Evolutionary conservation across 64 coral and sea anemone species (phyloP), one percentile per base, ranked within the genome.

Genomic region (Actinia equina): DNA sequence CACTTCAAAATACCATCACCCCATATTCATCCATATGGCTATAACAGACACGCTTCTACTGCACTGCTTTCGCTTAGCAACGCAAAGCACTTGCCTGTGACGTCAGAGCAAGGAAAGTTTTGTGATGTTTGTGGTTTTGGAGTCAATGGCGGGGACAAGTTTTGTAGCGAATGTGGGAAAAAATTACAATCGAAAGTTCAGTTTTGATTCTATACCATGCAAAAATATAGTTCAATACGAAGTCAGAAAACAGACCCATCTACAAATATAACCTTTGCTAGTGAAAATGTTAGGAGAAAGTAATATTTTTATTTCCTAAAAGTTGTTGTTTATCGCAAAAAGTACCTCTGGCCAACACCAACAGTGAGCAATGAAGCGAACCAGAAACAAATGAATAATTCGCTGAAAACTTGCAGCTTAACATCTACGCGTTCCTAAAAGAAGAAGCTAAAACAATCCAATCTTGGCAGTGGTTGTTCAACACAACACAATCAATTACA

Each of bases 91-190:
- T 41, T 37, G 30, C 42, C 77, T 52, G 84, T 52, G 46, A 2
- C 52, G 26, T 53, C 49, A 9, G 52, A 17, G 2, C 59, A 82
- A 16, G 27, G 69, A 11, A 74, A 17, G 83, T 79, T 91, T 19
- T 91, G 89, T 64, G 27, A 46, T 54, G 37, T 86, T 51, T 91
- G 89, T 86, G 89, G 89, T 16, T 80, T 86, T 44, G 56, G 74
- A n/a, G 51, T 77, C 55, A 91, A 86, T 60, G 25, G 62, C 20
- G 89, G 84, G 63, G 89, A 91, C 59, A 91, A 91, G 56, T 91
- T 91, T 86, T 91, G 89, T 58, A 91, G 89, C 57, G 84, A 91
- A 80, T 91, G 89, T 26, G 89, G 89, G 0, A 91, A 91, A 55
- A 74, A 74, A 27, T 74, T 74, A 12, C 25, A 4, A 71, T 37